Evolutionary conservation across 2,113 vertebrate genomes (phyloP), one percentile per base, ranked within the genome.

Genomic region (Colius striatus): DNA sequence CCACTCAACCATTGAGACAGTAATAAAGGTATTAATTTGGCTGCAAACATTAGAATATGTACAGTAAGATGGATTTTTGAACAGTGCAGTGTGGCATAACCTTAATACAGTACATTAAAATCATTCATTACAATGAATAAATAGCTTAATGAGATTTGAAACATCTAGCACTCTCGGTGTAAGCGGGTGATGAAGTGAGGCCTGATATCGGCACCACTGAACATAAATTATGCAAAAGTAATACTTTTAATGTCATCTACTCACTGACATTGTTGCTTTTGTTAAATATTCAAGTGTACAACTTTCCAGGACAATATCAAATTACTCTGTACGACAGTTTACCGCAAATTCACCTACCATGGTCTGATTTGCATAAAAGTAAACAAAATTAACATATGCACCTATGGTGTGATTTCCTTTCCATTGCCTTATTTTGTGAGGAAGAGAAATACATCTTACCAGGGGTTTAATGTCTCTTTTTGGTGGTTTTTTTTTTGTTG

Each of bases 201-300:
- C 90, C 62, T 82, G 95, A 84, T 92, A 98, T 94, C 77, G 38
- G 97, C 97, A 97, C 96, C 98, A 97, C 95, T 16, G 81, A 95
- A 95, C 84, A 98, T 98, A 98, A 98, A 98, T 98, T 98, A 98
- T 97, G 97, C 97, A 98, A 95, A 97, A 98, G 94, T 95, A 97
- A 97, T 97, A 97, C 95, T 97, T 98, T 97, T 97, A 97, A 91
- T 95, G 94, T 95, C 92, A 96, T 96, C 96, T 96, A 91, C 89
- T 97, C 96, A 95, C 93, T 90, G 68, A 82, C 85, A 87, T 54
- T 90, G 97, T 97, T 98, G 98, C 97, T 97, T 97, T 96, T 94
- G 98, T 98, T 98, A 98, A 98, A 98, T 97, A 98, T 98, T 97
- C 98, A 98, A 97, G 97, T 92, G 94, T 96, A 97, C 97, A 93